Conservation (phyloP, 1,140 invertebrate genomes). For the Meteorus sp. region DNA sequence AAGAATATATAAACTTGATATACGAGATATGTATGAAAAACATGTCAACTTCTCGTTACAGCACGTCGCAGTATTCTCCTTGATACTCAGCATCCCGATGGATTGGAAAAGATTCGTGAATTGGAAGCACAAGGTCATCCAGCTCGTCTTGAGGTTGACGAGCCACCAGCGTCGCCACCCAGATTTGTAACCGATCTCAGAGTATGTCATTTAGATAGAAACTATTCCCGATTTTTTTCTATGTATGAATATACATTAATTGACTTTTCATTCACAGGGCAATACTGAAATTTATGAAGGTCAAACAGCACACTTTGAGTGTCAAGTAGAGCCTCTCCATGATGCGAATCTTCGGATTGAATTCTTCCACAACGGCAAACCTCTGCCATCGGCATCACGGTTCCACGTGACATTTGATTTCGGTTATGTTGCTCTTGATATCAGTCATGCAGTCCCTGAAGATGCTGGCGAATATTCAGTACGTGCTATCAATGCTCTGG, state of each 20-base stretch:
- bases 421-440: slow-evolving; percentile 91
- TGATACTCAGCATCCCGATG: slow-evolving; percentile 91
- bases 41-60: slow-evolving; percentile 50
- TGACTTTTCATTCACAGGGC: slow-evolving; percentile 67
- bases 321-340: slow-evolving; percentile 87
- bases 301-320: slow-evolving; percentile 87
- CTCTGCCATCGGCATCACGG: slow-evolving; percentile 80
- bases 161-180: slow-evolving; percentile 76
- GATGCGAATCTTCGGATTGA: slow-evolving; percentile 89
- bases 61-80: slow-evolving; percentile 81
- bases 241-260: slow-evolving; percentile 1
- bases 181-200: slow-evolving; percentile 78
- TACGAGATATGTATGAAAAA: too few species aligned
- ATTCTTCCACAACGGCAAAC: slow-evolving; percentile 89
- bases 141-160: slow-evolving; percentile 77
- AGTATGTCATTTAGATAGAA: slow-evolving; percentile 39
- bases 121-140: slow-evolving; percentile 81
- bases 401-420: slow-evolving; percentile 95
- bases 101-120: slow-evolving; percentile 87
- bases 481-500: slow-evolving; percentile 83
- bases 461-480: slow-evolving; percentile 94
- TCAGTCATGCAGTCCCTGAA: slow-evolving; percentile 85
- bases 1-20: too few species aligned
- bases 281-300: slow-evolving; percentile 84
- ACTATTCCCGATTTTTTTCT: slow-evolving; percentile 5